A percentile compares a stretch with the other conserved stretches of the same genome.
Conservation (phyloP, 2,113 vertebrate genomes). For the Charadrius vociferus region DNA sequence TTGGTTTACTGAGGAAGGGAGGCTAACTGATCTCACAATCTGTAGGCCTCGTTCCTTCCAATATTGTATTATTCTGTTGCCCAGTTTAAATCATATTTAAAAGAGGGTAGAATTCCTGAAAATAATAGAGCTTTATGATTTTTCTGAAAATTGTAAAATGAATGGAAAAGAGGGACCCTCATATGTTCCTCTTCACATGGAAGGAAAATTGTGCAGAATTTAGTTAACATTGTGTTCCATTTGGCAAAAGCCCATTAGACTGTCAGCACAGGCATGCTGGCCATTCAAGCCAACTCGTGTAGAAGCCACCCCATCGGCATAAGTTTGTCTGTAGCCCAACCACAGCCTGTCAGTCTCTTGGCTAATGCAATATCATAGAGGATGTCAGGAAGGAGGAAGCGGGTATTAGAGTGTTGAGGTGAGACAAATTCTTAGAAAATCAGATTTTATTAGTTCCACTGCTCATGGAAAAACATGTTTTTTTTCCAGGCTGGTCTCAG, state of each 20-base stretch:
- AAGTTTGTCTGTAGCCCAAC: background rate
- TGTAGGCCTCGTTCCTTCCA: background rate
- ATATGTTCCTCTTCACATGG: background rate
- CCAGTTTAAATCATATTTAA: background rate
- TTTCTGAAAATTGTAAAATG: background rate
- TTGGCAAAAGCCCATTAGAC: background rate
- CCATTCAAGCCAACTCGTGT: background rate
- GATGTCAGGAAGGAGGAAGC: background rate
- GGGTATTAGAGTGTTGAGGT: background rate
- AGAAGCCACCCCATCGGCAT: accelerated
- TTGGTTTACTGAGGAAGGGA: background rate
- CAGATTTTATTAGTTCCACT: background rate
- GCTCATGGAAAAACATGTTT: background rate
- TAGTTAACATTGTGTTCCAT: background rate
- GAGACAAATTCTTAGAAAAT: slow-evolving; percentile 15
- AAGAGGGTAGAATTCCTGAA: background rate
- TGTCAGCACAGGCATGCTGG: background rate
- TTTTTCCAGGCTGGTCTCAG: background rate
- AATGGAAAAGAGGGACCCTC: background rate
- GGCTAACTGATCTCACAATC: background rate
- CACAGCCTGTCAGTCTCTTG: background rate
- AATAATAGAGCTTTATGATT: background rate
- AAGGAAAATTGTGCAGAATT: background rate
- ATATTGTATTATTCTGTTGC: background rate
- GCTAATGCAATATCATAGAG: background rate